Percentiles rank a stretch among this genome's conserved stretches.
Evolutionary conservation across 2,797 vertebrate genomes (phyloP).

Genomic region (Rhynchotus rufescens): DNA sequence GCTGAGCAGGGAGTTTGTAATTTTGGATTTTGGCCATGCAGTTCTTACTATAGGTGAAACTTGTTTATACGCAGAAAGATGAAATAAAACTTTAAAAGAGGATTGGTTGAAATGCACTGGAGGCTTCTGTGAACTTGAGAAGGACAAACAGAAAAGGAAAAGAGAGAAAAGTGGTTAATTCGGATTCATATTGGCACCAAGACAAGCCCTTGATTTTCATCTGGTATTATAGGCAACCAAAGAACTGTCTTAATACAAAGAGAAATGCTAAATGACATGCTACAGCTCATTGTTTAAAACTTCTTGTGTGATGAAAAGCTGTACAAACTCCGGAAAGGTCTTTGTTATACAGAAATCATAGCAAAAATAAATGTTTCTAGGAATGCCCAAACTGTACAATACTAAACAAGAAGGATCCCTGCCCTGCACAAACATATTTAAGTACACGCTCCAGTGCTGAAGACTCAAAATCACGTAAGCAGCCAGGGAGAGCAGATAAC

Average conservation of each 20-base stretch:
- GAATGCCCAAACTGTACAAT: not conserved
- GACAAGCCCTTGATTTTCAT: not conserved
- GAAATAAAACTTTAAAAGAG: not conserved
- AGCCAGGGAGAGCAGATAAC: not conserved
- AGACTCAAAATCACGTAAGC: not conserved
- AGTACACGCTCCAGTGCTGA: accelerated
- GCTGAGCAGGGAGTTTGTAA: not conserved
- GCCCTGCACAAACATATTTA: accelerated
- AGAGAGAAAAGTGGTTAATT: not conserved
- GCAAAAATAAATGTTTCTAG: accelerated
- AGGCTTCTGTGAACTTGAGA: not conserved
- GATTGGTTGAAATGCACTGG: not conserved
- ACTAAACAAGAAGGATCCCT: accelerated
- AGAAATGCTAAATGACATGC: not conserved
- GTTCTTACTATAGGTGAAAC: not conserved
- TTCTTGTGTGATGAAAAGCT: not conserved
- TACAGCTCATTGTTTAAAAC: not conserved
- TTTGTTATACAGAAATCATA: accelerated
- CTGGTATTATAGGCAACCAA: not conserved
- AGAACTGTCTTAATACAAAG: accelerated
- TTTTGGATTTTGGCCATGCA: not conserved
- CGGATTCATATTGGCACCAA: not conserved
- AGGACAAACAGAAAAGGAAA: not conserved
- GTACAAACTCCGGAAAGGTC: not conserved
- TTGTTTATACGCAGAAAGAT: not conserved